phyloP scores from a whole-genome alignment of 2,888 invertebrate genomes.

The Synanthedon formicaeformis region DNA sequence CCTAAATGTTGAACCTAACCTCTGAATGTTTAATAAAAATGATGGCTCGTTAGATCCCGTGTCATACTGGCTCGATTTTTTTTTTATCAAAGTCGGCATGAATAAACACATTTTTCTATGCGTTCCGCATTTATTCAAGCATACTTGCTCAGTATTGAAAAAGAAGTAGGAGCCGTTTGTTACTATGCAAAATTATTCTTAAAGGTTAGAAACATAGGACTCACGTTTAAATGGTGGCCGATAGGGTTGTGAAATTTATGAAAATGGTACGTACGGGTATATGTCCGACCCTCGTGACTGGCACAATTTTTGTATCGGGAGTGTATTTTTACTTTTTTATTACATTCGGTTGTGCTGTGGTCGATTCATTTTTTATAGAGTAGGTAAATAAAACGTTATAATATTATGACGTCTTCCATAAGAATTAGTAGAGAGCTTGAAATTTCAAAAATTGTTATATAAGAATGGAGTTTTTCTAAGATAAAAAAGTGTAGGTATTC shows the following conservation, averaged over 20 bases:
- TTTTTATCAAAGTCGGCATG: conserved; percentile 63
- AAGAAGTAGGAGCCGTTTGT: conserved; percentile 13
- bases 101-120: conserved; percentile 69
- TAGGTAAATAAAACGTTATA: no score
- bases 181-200: conserved; percentile 11
- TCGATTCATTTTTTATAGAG: neutral
- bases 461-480: no score
- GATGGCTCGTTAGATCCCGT: conserved; percentile 15
- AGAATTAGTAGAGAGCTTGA: no score
- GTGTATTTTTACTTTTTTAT: conserved; percentile 62
- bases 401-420: no score
- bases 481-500: no score
- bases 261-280: conserved; percentile 42
- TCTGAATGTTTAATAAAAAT: conserved; percentile 3
- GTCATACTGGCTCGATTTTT: conserved; percentile 54
- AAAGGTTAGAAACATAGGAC: conserved; percentile 29
- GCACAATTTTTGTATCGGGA: conserved; percentile 57
- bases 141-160: conserved; percentile 13
- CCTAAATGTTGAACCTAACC: conserved; percentile 23
- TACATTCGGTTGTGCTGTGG: conserved; percentile 31
- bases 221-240: conserved; percentile 29
- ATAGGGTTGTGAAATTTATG: conserved; percentile 58
- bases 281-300: conserved; percentile 57
- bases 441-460: no score
- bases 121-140: conserved; percentile 58